Evolutionary conservation across 2,888 invertebrate species (phyloP).

Genomic region (Pristionchus arcanus): DNA sequence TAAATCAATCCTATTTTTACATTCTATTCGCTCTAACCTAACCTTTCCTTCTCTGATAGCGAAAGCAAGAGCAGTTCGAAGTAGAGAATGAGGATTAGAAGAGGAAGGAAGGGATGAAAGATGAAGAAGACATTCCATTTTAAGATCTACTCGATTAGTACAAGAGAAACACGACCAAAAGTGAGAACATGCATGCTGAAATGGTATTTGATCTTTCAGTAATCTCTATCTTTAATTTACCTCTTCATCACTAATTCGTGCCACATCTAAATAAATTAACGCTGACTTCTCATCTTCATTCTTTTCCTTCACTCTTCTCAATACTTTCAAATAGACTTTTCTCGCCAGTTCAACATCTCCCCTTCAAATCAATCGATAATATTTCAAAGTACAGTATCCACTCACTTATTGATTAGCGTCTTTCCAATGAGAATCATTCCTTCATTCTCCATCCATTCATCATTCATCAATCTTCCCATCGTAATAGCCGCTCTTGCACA

Average conservation of each 20-base stretch:
- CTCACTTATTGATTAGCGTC: slow-evolving; percentile 13
- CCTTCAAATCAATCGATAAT: slow-evolving; percentile 28
- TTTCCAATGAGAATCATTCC: slow-evolving; percentile 38
- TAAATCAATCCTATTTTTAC: neutral
- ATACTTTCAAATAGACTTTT: slow-evolving; percentile 32
- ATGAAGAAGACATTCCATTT: slow-evolving; percentile 35
- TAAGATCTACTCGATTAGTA: neutral
- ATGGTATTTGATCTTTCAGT: neutral
- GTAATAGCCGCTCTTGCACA: slow-evolving; percentile 45
- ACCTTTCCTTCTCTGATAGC: neutral
- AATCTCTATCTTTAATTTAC: neutral
- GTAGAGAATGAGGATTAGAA: neutral
- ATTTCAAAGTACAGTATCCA: neutral
- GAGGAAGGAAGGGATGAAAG: slow-evolving; percentile 45
- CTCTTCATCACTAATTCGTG: slow-evolving; percentile 26
- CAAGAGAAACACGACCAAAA: neutral
- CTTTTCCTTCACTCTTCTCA: slow-evolving; percentile 19
- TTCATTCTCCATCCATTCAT: slow-evolving; percentile 30
- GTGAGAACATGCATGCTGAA: neutral
- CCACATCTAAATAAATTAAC: neutral
- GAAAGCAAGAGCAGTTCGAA: slow-evolving; percentile 1
- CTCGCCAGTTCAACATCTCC: slow-evolving; percentile 20
- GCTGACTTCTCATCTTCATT: slow-evolving; percentile 15
- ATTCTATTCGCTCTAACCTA: neutral
- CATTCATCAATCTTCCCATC: slow-evolving; percentile 46